Base-by-base conservation (phyloP, 1,140 invertebrate genomes). In the Hestina assimilis region DNA sequence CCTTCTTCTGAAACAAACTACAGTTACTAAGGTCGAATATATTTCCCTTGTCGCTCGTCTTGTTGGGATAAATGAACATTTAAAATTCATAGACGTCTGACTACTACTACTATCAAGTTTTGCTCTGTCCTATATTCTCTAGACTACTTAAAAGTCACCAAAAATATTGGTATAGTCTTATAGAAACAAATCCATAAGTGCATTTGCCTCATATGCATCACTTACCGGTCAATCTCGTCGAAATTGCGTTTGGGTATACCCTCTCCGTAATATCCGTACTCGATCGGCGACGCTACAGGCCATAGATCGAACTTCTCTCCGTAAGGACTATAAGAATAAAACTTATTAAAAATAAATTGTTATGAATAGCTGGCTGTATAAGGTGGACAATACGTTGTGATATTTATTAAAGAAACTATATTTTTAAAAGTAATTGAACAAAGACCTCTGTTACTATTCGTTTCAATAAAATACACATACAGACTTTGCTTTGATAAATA, bases 231-330 rank as follows among this genome's bases (percentile, higher is more conserved):
- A 46, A 91, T 91, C 72, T 91, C 91, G 55, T 92, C 91, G 53
- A 92, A 90, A 66, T 90, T 90, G 29, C 89, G 83, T 52, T 91
- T 92, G 33, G 90, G 91, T 64, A 92, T 90, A 3, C 86, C 89
- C n/a, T 89, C 87, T 62, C 92, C 92, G 20, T 90, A 91, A 56
- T 89, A 89, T 26, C 90, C 79, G 72, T 92, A 92, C 64, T 92
- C 92, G 60, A 92, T 89, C 15, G 93, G 90, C 53, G 69, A 46
- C 40, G 69, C 31, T 7, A 59, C 28, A 12, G 73, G 59, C 75
- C 77, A 82, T 7, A 57, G 57, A 33, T 83, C 74, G n/a, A 66
- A 92, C 90, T 66, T 90, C 83, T 73, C 78, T 50, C 89, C 72
- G 51, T 69, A 83, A 12, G 69, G 59, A 33, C 75, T 83, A 41